These are phyloP conservation scores for Nowickia ferox DNA, from an alignment of 2,888 invertebrate species.

Conservation along the genomic window DNA sequence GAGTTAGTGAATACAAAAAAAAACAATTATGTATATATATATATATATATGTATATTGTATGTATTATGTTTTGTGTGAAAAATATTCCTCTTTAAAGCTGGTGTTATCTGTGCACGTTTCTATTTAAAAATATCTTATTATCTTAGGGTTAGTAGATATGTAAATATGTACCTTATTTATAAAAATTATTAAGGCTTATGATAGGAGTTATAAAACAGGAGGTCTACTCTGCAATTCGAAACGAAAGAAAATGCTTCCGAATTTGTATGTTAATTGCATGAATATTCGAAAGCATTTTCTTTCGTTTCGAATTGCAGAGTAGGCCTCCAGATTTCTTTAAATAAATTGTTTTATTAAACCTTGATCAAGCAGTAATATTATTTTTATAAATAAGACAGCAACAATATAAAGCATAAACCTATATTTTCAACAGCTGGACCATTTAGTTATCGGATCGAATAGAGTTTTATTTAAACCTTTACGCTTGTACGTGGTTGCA, in stretches of 20 bases:
- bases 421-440: background rate
- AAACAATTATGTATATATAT: background rate
- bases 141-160: slow-evolving; percentile 41
- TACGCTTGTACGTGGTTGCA: slow-evolving; percentile 85
- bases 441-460: background rate
- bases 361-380: no score
- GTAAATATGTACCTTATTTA: no score
- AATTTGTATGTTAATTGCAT: no score
- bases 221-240: no score
- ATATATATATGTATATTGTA: background rate
- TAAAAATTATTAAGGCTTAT: no score
- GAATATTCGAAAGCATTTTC: no score
- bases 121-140: slow-evolving; percentile 9
- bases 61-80: slow-evolving; percentile 16
- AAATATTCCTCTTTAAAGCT: slow-evolving; percentile 56
- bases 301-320: no score
- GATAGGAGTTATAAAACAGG: no score
- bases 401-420: slow-evolving; percentile 14
- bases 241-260: no score
- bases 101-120: slow-evolving; percentile 40
- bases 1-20: slow-evolving; percentile 43
- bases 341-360: no score
- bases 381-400: no score
- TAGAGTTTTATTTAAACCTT: slow-evolving; percentile 34
- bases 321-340: no score